These are phyloP conservation scores for Bos javanicus DNA, from an alignment of 2,113 vertebrate species.

Conservation along the genomic window DNA sequence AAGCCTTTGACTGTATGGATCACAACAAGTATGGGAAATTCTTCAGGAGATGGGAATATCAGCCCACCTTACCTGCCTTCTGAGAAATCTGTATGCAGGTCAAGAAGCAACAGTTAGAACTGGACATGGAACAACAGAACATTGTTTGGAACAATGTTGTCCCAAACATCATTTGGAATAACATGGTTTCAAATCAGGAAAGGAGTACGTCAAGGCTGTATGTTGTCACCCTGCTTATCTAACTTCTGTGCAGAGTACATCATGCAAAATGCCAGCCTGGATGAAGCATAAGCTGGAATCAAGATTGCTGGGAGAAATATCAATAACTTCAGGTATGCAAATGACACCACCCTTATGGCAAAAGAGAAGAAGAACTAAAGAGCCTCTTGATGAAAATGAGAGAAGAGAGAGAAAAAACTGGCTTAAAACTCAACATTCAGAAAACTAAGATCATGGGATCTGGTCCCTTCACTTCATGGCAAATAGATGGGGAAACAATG, in stretches of 20 bases:
- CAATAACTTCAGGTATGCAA: neutral
- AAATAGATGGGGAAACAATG: neutral
- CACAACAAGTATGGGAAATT: neutral
- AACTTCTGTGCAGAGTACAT: neutral
- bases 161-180: neutral
- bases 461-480: neutral
- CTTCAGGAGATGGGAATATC: neutral
- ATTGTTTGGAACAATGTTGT: neutral
- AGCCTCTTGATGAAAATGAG: neutral
- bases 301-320: neutral
- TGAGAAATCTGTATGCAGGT: neutral
- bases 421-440: neutral
- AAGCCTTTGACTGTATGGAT: neutral
- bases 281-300: neutral
- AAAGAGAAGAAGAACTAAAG: neutral
- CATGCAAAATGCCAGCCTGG: neutral
- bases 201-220: neutral
- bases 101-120: neutral
- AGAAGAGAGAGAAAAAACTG: neutral
- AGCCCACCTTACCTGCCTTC: neutral
- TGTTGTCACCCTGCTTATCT: neutral
- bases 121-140: neutral
- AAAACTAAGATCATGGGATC: neutral
- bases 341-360: neutral
- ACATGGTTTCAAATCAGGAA: neutral